These are phyloP conservation scores for Daktulosphaira vitifoliae DNA, from an alignment of 1,140 invertebrate genomes.

Conservation along the genomic window DNA sequence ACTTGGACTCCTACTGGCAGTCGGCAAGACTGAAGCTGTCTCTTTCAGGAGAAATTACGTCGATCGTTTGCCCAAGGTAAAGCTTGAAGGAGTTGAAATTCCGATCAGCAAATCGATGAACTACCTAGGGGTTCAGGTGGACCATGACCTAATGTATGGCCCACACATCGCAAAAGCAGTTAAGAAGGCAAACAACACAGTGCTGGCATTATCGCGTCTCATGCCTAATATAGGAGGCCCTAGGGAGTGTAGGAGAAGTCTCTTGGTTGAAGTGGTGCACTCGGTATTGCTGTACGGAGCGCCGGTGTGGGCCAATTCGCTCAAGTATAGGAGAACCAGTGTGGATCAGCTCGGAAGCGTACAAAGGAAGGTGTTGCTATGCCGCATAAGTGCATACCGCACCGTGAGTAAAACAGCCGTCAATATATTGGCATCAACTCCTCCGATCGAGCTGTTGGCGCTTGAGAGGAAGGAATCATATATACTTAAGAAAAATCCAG, in stretches of 20 bases:
- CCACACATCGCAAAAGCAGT: background rate
- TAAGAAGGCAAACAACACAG: background rate
- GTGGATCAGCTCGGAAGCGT: background rate
- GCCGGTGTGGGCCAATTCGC: background rate
- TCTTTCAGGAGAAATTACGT: background rate
- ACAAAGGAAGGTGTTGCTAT: background rate
- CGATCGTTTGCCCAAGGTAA: too few species aligned
- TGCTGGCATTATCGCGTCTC: background rate
- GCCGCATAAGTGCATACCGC: background rate
- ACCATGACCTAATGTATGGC: background rate
- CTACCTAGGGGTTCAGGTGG: background rate
- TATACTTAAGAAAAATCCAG: too few species aligned
- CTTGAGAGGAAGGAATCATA: background rate
- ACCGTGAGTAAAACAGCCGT: background rate
- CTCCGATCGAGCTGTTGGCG: background rate
- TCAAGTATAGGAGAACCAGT: background rate
- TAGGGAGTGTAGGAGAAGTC: background rate
- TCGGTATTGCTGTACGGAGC: background rate
- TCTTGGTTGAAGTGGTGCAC: background rate
- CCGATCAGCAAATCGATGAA: too few species aligned
- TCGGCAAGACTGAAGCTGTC: background rate
- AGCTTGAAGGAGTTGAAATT: too few species aligned
- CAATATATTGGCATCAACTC: background rate
- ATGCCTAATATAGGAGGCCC: slow-evolving; percentile 14
- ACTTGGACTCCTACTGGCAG: background rate